Evolutionary conservation across 2,888 invertebrate genomes (phyloP).

Genomic region (Andrena minutula): DNA sequence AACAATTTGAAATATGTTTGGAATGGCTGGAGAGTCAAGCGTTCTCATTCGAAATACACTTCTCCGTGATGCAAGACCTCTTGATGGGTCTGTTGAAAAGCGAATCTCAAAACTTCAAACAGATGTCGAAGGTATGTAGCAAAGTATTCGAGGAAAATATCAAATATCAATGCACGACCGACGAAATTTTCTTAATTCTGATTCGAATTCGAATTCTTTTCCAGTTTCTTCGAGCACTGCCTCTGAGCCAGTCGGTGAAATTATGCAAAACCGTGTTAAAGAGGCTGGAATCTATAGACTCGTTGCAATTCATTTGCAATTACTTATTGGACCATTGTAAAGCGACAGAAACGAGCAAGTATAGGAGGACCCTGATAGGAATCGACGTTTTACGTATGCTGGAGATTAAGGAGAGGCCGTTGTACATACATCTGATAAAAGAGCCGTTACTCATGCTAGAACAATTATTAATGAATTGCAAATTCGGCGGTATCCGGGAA

Average conservation of each 20-base stretch:
- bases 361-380: conserved; percentile 89
- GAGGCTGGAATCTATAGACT: conserved; percentile 87
- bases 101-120: conserved; percentile 75
- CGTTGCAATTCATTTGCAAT: conserved; percentile 88
- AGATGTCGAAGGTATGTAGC: conserved; percentile 80
- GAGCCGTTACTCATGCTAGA: conserved; percentile 93
- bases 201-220: conserved; percentile 68
- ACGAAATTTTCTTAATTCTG: too few relatives aligned
- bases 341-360: conserved; percentile 84
- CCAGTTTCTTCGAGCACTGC: conserved; percentile 88
- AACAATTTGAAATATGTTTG: conserved; percentile 89
- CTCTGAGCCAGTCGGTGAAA: conserved; percentile 87
- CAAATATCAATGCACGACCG: too few relatives aligned
- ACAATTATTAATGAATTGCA: conserved; percentile 94
- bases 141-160: too few relatives aligned
- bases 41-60: conserved; percentile 87
- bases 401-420: conserved; percentile 86
- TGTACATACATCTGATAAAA: conserved; percentile 88
- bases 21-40: conserved; percentile 90
- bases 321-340: conserved; percentile 87
- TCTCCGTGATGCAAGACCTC: conserved; percentile 86
- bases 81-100: conserved; percentile 87
- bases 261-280: conserved; percentile 89
- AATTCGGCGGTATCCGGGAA: conserved; percentile 88
- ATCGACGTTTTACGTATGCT: conserved; percentile 89